A percentile compares a stretch with the other conserved stretches of the same genome.
Conservation (phyloP, 2,113 vertebrate species). For the Arothron firmamentum region DNA sequence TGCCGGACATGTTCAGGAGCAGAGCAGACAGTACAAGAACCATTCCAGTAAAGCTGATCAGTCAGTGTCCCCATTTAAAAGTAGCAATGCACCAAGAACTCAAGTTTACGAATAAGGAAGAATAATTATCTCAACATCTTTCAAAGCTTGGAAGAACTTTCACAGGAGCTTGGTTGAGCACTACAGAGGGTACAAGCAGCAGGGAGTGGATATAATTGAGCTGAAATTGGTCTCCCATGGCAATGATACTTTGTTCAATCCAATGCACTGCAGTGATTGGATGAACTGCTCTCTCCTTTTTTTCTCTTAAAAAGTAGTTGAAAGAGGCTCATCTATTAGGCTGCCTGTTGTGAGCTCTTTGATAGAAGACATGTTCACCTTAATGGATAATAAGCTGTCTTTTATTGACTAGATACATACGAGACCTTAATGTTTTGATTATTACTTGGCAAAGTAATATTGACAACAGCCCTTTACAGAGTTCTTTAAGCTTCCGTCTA, state of each 20-base stretch:
- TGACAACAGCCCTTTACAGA: slow-evolving; percentile 11
- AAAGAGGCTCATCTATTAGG: slow-evolving; percentile 52
- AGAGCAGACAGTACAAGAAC: slow-evolving; percentile 4
- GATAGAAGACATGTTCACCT: slow-evolving; percentile 51
- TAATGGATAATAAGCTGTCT: slow-evolving; percentile 48
- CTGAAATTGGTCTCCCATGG: slow-evolving; percentile 76
- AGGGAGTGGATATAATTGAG: slow-evolving; percentile 79
- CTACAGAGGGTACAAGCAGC: slow-evolving; percentile 72
- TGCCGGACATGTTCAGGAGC: slow-evolving; percentile 15
- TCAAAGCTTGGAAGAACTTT: slow-evolving; percentile 65
- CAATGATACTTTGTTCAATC: slow-evolving; percentile 73
- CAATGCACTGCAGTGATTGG: slow-evolving; percentile 63
- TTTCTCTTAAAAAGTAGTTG: slow-evolving; percentile 57
- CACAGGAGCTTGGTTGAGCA: slow-evolving; percentile 55
- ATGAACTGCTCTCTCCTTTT: slow-evolving; percentile 45
- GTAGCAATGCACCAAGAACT: slow-evolving; percentile 27
- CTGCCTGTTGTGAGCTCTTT: slow-evolving; percentile 50
- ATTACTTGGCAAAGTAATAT: slow-evolving; percentile 21
- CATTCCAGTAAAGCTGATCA: slow-evolving; percentile 11
- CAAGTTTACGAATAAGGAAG: slow-evolving; percentile 62
- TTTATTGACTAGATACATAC: slow-evolving; percentile 25
- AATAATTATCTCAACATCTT: slow-evolving; percentile 70
- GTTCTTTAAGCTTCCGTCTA: slow-evolving; percentile 1
- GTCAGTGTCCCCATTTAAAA: slow-evolving; percentile 39
- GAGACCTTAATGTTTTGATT: slow-evolving; percentile 33